These are phyloP conservation scores for Nomia melanderi DNA, from an alignment of 1,140 invertebrate species.

Conservation along the genomic window DNA sequence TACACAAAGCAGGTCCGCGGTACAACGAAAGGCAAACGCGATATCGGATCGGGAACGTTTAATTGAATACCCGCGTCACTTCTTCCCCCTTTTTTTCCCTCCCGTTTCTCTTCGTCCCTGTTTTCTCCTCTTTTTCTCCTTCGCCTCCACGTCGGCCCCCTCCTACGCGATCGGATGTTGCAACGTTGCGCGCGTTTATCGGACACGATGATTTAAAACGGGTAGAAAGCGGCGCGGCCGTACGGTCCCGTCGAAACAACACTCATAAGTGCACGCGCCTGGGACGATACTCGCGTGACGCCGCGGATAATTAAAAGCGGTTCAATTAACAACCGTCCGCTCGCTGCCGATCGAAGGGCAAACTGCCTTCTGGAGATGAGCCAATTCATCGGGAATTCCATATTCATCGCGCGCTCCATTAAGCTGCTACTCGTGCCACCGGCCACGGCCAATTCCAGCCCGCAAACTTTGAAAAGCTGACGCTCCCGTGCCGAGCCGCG, in stretches of 20 bases:
- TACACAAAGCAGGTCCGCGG: neutral
- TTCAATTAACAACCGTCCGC: constrained; percentile 34
- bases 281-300: neutral
- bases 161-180: neutral
- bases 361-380: constrained; percentile 47
- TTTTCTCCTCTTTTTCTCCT: neutral
- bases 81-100: neutral
- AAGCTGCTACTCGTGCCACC: constrained; percentile 37
- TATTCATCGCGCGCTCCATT: constrained; percentile 52
- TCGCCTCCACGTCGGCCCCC: neutral
- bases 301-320: constrained; percentile 34
- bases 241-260: neutral
- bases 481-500: neutral
- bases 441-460: constrained; percentile 37
- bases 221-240: neutral
- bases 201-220: neutral
- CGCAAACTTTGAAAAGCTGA: constrained; percentile 47
- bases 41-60: constrained; percentile 13
- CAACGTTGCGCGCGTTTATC: neutral
- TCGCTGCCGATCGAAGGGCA: constrained; percentile 41
- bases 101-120: neutral
- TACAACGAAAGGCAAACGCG: constrained; percentile 18
- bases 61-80: constrained; percentile 11
- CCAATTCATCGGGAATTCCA: constrained; percentile 52
- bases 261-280: neutral